phyloP scores from a whole-genome alignment of 2,797 vertebrate genomes.

The Vultur gryphus region DNA sequence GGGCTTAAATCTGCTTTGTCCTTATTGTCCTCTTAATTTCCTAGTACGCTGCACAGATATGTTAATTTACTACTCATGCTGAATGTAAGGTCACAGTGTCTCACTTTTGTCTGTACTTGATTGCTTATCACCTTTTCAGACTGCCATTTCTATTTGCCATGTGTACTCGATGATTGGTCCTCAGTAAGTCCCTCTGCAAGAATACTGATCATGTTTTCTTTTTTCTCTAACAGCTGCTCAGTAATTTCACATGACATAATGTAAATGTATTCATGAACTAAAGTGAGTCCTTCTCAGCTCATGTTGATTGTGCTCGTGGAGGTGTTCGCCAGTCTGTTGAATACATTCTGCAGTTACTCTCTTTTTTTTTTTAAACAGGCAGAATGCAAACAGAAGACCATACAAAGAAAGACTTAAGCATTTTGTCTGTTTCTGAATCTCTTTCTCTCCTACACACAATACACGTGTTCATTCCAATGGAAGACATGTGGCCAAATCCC shows the following conservation, averaged over 20 bases:
- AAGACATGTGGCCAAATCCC: not conserved
- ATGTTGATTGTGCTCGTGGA: conserved; percentile 52
- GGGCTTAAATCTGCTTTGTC: conserved; percentile 61
- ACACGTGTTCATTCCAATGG: not conserved
- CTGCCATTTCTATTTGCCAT: conserved; percentile 64
- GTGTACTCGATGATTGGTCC: conserved; percentile 47
- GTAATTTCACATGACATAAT: conserved; percentile 74
- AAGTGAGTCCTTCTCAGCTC: conserved; percentile 57
- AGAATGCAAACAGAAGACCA: not conserved
- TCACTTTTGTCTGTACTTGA: conserved; percentile 68
- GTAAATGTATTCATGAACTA: conserved; percentile 71
- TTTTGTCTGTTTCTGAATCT: conserved; percentile 45
- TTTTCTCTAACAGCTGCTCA: conserved; percentile 69
- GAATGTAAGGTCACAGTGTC: conserved; percentile 67
- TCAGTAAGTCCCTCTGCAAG: conserved; percentile 47
- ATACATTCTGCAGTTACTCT: conserved; percentile 23
- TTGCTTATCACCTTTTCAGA: conserved; percentile 72
- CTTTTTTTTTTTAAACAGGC: not conserved
- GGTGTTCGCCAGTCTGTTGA: conserved; percentile 52
- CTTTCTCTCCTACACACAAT: not conserved
- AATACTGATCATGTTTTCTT: conserved; percentile 64
- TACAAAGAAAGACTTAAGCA: not conserved
- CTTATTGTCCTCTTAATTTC: conserved; percentile 70
- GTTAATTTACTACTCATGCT: conserved; percentile 64
- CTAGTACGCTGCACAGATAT: conserved; percentile 56